Base-by-base conservation (phyloP, 2,113 vertebrate species). In the Taxidea taxus region DNA sequence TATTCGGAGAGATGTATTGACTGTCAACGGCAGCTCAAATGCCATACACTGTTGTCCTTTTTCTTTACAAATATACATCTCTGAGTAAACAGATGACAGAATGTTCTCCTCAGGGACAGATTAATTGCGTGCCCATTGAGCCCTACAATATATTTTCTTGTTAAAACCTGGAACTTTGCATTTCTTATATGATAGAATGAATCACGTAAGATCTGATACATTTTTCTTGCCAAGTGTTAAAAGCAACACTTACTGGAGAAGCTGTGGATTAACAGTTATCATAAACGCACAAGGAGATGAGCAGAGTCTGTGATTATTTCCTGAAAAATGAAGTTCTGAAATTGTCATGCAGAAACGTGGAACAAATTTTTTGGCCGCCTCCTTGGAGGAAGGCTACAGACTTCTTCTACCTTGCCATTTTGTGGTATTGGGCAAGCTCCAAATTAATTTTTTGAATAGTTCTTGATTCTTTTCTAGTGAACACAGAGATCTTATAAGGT, bases 151-250 rank as follows among this genome's bases (percentile, higher is more conserved):
- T 72, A 72, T 92, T 91, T 95, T 39, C 54, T 3, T 56, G 64
- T 78, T 85, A 85, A 87, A 97, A 47, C 54, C 91, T 68, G 21
- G 92, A 90, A 81, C 68, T 42, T 89, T 21, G 37, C 49, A 42
- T 87, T 93, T 88, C 85, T 96, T 92, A 92, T 91, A 29, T 72
- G 93, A 80, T 91, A 90, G 68, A 75, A 60, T 88, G 97, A 97
- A 70, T 96, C 90, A 94, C 0, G 4, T 64, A 82, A 88, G 64
- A 85, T 92, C 64, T 47, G 95, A 66, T 87, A 39, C 10, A 20
- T 42, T 93, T 97, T 93, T 89, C 92, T 95, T 94, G 92, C 96
- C 95, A 97, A 96, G 94, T 95, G 77, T 94, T 97, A 93, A 96
- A 97, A 96, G 66, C 77, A 91, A 70, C 85, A 72, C 77, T 94